phyloP scores from a whole-genome alignment of 1,140 invertebrate species.

The Drosophila murphyi region DNA sequence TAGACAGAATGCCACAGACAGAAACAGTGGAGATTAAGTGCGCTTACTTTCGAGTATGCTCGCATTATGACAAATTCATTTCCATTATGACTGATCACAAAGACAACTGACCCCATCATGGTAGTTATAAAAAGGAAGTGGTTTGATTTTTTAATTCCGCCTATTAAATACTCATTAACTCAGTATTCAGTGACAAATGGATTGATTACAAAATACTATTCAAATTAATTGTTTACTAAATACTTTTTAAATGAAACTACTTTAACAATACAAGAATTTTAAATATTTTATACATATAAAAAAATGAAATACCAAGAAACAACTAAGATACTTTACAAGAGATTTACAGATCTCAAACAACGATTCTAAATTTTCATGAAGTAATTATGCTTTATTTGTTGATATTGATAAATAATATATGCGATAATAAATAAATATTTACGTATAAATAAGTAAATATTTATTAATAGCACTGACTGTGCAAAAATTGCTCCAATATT shows the following conservation, averaged over 20 bases:
- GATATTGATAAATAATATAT: too few relatives aligned
- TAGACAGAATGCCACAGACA: slow-evolving; percentile 40
- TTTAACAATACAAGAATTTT: background rate
- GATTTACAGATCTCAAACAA: too few relatives aligned
- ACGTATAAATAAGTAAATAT: background rate
- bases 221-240: background rate
- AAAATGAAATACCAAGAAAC: background rate
- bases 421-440: background rate
- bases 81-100: slow-evolving; percentile 67
- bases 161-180: slow-evolving; percentile 12
- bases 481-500: slow-evolving; percentile 1
- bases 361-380: too few relatives aligned
- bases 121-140: slow-evolving; percentile 4
- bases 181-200: background rate
- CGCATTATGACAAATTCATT: slow-evolving; percentile 44
- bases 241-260: background rate
- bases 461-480: slow-evolving; percentile 12
- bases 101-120: slow-evolving; percentile 14
- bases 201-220: background rate
- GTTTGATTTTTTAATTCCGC: slow-evolving; percentile 13
- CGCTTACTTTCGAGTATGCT: slow-evolving; percentile 50
- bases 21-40: slow-evolving; percentile 55
- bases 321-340: background rate
- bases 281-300: background rate
- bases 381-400: too few relatives aligned